Percentiles rank a stretch among this genome's conserved stretches.
phyloP scores from a whole-genome alignment of 2,113 vertebrate species.

The Caranx ignobilis region DNA sequence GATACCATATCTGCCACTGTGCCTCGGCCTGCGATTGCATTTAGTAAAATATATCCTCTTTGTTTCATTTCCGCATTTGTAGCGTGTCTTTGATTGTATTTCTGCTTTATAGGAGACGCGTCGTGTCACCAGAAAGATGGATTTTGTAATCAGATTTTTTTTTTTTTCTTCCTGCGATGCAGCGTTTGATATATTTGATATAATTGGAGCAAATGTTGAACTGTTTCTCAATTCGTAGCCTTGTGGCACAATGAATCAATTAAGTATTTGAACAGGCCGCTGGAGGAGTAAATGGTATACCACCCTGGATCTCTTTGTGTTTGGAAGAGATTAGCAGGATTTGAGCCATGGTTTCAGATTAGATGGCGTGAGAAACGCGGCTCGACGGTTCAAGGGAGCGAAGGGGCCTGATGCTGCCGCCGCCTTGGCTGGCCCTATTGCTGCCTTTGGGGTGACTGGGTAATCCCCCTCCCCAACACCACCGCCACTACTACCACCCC shows the following conservation, averaged over 20 bases:
- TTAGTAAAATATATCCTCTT: conserved; percentile 42
- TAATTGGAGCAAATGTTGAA: conserved; percentile 7
- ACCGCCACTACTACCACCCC: conserved; percentile 30
- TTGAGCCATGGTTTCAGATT: conserved; percentile 75
- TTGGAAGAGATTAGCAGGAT: conserved; percentile 78
- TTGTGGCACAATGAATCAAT: conserved; percentile 63
- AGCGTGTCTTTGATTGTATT: conserved; percentile 40
- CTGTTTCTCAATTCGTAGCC: conserved; percentile 25
- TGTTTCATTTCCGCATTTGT: conserved; percentile 27
- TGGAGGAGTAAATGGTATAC: conserved; percentile 65
- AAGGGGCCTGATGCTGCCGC: conserved; percentile 45
- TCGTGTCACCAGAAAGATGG: conserved; percentile 14
- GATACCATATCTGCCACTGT: conserved; percentile 59
- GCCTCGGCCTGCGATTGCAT: conserved; percentile 39
- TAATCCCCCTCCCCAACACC: conserved; percentile 65
- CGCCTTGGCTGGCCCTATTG: conserved; percentile 49
- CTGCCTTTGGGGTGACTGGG: conserved; percentile 65
- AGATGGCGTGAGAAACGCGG: conserved; percentile 82
- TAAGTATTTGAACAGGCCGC: conserved; percentile 57
- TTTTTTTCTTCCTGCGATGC: neutral
- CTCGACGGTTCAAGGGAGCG: conserved; percentile 62
- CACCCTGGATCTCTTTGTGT: conserved; percentile 68
- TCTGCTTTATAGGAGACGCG: conserved; percentile 4
- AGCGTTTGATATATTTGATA: neutral
- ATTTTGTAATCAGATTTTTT: conserved; percentile 28